A percentile compares a stretch with the other conserved stretches of the same genome.
Conservation (phyloP, 2,113 vertebrate species). For the Lophochroa leadbeateri region DNA sequence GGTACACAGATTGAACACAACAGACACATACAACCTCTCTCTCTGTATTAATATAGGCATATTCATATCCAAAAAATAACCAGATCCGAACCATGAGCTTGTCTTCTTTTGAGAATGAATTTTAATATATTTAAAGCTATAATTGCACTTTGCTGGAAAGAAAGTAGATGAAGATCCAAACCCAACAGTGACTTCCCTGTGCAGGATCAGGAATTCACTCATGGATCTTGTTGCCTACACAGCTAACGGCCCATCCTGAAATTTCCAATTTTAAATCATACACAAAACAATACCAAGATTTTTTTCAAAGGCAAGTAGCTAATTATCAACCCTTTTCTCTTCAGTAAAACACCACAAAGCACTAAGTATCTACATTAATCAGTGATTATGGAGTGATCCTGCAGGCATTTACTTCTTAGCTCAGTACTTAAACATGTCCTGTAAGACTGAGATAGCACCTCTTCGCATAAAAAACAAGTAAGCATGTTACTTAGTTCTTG, state of each 20-base stretch:
- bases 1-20: not conserved
- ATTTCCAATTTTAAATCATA: not conserved
- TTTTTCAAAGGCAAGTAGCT: not conserved
- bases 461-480: not conserved
- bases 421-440: not conserved
- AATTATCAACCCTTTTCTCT: not conserved
- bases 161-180: not conserved
- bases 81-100: not conserved
- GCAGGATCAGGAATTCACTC: not conserved
- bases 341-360: not conserved
- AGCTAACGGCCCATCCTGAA: not conserved
- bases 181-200: fast-evolving
- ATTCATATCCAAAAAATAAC: not conserved
- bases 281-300: not conserved
- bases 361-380: not conserved
- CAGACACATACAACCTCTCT: not conserved
- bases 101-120: not conserved
- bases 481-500: not conserved
- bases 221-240: not conserved
- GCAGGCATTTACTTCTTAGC: not conserved
- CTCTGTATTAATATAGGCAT: not conserved
- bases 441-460: not conserved
- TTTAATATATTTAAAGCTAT: not conserved
- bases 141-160: not conserved
- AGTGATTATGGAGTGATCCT: not conserved